phyloP scores from a whole-genome alignment of 2,888 invertebrate species.

The Melanchra persicariae region DNA sequence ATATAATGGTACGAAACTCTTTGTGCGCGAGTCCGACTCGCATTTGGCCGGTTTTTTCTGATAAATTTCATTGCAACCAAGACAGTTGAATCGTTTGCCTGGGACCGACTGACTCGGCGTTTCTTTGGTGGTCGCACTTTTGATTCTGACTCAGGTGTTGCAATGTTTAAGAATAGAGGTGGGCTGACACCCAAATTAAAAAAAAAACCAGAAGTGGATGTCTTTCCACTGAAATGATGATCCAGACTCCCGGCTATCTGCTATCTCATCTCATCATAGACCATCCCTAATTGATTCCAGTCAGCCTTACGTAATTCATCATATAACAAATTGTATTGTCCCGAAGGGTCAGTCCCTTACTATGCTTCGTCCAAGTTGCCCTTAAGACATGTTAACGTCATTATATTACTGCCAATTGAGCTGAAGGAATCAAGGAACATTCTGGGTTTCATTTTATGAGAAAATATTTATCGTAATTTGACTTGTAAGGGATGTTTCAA shows the following conservation, averaged over 20 bases:
- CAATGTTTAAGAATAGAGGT: too few species aligned
- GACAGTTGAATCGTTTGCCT: too few species aligned
- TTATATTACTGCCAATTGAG: constrained; percentile 34
- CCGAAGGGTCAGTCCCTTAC: constrained; percentile 42
- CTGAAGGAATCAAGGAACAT: constrained; percentile 31
- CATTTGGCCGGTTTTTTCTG: too few species aligned
- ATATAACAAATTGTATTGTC: constrained; percentile 57
- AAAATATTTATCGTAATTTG: constrained; percentile 47
- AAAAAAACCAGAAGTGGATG: too few species aligned
- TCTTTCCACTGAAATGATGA: too few species aligned
- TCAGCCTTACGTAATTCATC: constrained; percentile 52
- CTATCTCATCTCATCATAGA: constrained; percentile 53
- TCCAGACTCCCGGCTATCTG: constrained; percentile 35
- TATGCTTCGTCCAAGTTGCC: constrained; percentile 5
- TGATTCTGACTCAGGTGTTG: too few species aligned
- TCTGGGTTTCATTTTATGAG: constrained; percentile 24
- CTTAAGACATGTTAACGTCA: constrained; percentile 43
- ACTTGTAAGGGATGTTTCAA: constrained; percentile 35
- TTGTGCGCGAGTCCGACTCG: too few species aligned
- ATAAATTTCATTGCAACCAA: too few species aligned
- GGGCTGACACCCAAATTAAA: too few species aligned
- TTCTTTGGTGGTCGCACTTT: too few species aligned
- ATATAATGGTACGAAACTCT: too few species aligned
- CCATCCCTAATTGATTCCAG: constrained; percentile 67
- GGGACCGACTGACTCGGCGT: too few species aligned